Evolutionary conservation across 2,888 invertebrate genomes (phyloP), one percentile per base, ranked within the genome.

Genomic region (Clivina fossor): DNA sequence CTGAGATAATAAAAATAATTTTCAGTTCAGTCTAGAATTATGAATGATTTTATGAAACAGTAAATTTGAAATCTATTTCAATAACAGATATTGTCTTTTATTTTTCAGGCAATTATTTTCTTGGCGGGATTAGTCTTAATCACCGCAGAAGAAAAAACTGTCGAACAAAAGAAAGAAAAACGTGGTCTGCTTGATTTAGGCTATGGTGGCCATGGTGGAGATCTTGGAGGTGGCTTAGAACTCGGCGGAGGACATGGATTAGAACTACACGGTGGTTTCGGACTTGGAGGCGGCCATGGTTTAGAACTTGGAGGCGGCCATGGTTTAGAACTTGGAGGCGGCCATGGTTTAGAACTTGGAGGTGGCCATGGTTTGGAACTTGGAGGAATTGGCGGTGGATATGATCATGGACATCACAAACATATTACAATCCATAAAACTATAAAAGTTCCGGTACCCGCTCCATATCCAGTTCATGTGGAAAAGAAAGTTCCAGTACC

Each of bases 171-270:
- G 55, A 68, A 68, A 41, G 68, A 68, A 41, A 69, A 69, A 38
- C 64, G 70, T 9, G 68, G 69, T 30, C 47, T 67, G 3, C 41
- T 63, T 2, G 66, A 63, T 22, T 44, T 68, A 16, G 71, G 69
- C 9, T 69, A 70, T 47, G 69, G 68, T 18, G 53, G 53, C 24
- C 54, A 54, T 19, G 51, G 43, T 16, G 40, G 40, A n/a, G 48
- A 37, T 15, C 26, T 48, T 35, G 58, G 60, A 20, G 59, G 57
- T 43, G 64, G 63, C 51, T 46, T 57, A 38, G 60, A 51, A 28
- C 35, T 54, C 28, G 59, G 58, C 9, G 62, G 58, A 41, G 61
- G 62, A 41, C 35, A 56, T 38, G 62, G 61, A 9, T 24, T 54
- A 7, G 53, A 18, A 15, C 35, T 48, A n/a, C n/a, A n/a, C n/a